Percentiles rank a stretch among this genome's conserved stretches.
These are phyloP conservation scores for Sinosuthora webbiana DNA, from an alignment of 2,113 vertebrate genomes.

Conservation along the genomic window DNA sequence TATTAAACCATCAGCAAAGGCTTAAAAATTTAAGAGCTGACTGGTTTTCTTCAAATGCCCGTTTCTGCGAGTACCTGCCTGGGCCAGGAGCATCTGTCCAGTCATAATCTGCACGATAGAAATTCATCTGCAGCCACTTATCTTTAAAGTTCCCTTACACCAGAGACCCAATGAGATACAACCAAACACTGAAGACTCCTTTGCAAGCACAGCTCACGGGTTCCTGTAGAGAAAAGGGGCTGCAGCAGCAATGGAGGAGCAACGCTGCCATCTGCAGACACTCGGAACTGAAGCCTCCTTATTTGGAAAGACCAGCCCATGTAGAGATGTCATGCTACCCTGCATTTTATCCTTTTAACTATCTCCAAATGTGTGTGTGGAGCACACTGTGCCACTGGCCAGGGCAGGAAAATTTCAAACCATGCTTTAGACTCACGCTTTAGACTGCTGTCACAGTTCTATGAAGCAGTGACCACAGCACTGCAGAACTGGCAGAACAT, in stretches of 20 bases:
- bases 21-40: background rate
- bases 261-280: slow-evolving; percentile 17
- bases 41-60: background rate
- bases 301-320: background rate
- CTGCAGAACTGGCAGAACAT: background rate
- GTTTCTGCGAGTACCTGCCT: background rate
- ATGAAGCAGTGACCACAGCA: background rate
- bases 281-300: background rate
- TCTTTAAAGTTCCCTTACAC: background rate
- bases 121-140: background rate
- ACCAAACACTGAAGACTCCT: too few relatives aligned
- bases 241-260: background rate
- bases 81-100: background rate
- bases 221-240: background rate
- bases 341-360: background rate
- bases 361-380: background rate
- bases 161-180: background rate
- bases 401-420: background rate
- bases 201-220: background rate
- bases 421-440: background rate
- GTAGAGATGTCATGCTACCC: too few relatives aligned
- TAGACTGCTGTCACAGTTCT: background rate
- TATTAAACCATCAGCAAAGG: background rate
- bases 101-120: background rate
- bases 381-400: background rate